These are phyloP conservation scores for Umimayanthus kanabou DNA, from an alignment of 92 coral and sea anemone species.

Conservation along the genomic window DNA sequence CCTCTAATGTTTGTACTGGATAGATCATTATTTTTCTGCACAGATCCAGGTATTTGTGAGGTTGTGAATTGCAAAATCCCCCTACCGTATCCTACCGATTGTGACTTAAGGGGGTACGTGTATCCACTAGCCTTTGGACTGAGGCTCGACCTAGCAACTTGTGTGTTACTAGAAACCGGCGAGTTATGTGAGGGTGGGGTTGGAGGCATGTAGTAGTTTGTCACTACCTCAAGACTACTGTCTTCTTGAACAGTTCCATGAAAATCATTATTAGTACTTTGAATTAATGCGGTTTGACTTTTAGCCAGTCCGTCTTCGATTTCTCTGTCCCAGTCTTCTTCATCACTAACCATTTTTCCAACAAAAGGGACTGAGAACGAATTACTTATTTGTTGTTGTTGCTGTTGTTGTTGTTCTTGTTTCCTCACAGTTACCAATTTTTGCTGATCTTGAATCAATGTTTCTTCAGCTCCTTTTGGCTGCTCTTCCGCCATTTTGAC, in stretches of 20 bases:
- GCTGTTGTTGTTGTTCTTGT: conserved; percentile 1
- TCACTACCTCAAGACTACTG: neutral
- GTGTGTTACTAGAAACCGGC: neutral
- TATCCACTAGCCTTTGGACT: neutral
- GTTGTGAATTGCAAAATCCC: neutral
- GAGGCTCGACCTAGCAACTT: neutral
- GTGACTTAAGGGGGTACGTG: neutral
- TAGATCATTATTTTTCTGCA: neutral
- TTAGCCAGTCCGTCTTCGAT: neutral
- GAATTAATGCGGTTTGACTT: neutral
- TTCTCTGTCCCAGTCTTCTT: conserved; percentile 41
- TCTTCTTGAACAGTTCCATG: neutral
- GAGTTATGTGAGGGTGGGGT: conserved; percentile 30
- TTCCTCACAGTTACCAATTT: neutral
- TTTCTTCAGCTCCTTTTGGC: neutral
- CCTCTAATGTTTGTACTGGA: neutral
- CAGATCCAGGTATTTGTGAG: conserved; percentile 2
- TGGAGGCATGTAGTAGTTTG: conserved; percentile 31
- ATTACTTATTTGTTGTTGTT: neutral
- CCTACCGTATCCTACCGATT: conserved; percentile 1
- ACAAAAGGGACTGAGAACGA: neutral
- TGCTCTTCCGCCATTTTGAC: neutral
- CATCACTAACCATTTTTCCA: neutral
- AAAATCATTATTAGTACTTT: neutral
- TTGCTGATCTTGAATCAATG: neutral